Evolutionary conservation across 1,140 invertebrate genomes (phyloP), one percentile per base, ranked within the genome.

Genomic region (Limonius californicus): DNA sequence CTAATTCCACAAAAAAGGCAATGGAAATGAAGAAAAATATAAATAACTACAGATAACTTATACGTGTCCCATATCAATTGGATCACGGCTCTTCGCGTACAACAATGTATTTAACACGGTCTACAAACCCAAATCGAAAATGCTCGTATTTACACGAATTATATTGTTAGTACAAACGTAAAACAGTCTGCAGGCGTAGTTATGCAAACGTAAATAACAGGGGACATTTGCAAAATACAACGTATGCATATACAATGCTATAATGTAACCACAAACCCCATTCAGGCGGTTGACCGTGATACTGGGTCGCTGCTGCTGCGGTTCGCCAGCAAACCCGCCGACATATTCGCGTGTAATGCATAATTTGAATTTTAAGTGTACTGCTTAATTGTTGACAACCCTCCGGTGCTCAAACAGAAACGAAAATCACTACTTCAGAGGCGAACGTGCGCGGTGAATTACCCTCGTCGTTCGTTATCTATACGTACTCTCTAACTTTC

Each of bases 161-260:
- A 50, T 50, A 50, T 18, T 18, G 15, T 50, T 18, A 18, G 45
- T 50, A 50, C 45, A 50, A 2, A 21, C 45, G 45, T 18, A 50
- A 3, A 50, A 14, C 45, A 50, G 45, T 50, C 4, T 50, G 45
- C 45, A 27, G 8, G n/a, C 16, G 43, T 45, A 45, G n/a, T 18
- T 45, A 50, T 50, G 14, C 16, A 2, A 19, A 50, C 16, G 45
- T 50, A 50, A 50, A 50, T 50, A 50, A 50, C 45, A 14, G 4
- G 14, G 45, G 45, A 50, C 45, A 50, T 50, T 50, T 50, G 45
- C 9, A 50, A 50, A 50, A 50, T 50, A 50, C 45, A 50, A 50
- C 45, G 20, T 50, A 50, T 19, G 45, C 16, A 50, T 50, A 50
- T 50, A 50, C 45, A 50, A 50, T 50, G 45, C n/a, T 50, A 50